A percentile compares a stretch with the other conserved stretches of the same genome.
phyloP scores from a whole-genome alignment of 2,888 invertebrate species.

The Yponomeuta evonymella region DNA sequence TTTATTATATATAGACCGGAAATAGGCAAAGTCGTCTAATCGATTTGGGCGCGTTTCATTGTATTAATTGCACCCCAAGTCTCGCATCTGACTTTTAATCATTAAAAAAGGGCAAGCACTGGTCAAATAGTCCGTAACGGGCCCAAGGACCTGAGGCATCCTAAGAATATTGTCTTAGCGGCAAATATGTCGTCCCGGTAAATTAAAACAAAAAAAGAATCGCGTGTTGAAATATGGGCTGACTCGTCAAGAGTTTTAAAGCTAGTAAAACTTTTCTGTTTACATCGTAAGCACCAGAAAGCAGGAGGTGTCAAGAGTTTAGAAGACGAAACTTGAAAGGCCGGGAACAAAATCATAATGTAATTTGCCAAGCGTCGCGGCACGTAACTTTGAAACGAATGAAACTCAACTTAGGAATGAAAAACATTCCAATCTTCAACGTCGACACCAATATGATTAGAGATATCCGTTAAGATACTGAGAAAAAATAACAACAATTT shows the following conservation, averaged over 20 bases:
- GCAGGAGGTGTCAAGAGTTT: slow-evolving; percentile 7
- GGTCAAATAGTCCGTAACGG: too few species aligned
- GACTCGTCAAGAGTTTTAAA: neutral
- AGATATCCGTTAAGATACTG: neutral
- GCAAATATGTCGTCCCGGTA: too few species aligned
- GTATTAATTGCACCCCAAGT: too few species aligned
- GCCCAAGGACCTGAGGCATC: too few species aligned
- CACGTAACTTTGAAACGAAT: slow-evolving; percentile 20
- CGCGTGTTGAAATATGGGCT: neutral
- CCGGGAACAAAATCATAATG: slow-evolving; percentile 55
- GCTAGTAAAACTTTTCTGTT: neutral
- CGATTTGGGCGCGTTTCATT: too few species aligned
- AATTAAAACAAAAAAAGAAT: too few species aligned
- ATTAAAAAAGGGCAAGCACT: too few species aligned
- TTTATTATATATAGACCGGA: too few species aligned
- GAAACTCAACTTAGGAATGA: slow-evolving; percentile 17
- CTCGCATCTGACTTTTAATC: too few species aligned
- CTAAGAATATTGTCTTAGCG: too few species aligned
- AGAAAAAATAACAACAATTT: neutral
- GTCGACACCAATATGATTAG: neutral
- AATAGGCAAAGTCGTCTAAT: too few species aligned
- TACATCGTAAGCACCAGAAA: neutral
- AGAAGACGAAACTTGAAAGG: slow-evolving; percentile 32
- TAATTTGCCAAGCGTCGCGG: slow-evolving; percentile 56
- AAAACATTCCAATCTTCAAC: slow-evolving; percentile 15